Evolutionary conservation across 2,888 invertebrate genomes (phyloP).

Genomic region (Anorthoa munda): DNA sequence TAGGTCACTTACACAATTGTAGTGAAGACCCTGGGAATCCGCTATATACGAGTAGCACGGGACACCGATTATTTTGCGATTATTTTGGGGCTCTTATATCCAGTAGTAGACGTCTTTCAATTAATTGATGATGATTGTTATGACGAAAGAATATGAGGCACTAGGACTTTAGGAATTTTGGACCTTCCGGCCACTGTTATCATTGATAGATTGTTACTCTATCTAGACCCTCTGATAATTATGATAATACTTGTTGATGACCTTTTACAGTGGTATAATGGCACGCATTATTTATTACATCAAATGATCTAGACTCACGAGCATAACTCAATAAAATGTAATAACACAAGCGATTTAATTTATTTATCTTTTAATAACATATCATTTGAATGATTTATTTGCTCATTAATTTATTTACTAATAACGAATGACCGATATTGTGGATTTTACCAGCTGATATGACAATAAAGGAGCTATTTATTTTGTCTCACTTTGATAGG

Average conservation of each 20-base stretch:
- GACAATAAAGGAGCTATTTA: neutral
- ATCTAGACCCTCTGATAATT: too few species aligned
- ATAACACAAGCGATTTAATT: conserved; percentile 24
- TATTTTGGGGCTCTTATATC: too few species aligned
- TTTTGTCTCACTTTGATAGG: neutral
- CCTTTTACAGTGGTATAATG: neutral
- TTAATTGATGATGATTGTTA: too few species aligned
- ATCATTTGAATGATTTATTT: conserved; percentile 31
- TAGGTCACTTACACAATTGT: too few species aligned
- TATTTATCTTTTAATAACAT: conserved; percentile 33
- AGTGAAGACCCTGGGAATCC: too few species aligned
- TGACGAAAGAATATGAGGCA: too few species aligned
- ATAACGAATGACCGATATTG: neutral
- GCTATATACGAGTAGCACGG: too few species aligned
- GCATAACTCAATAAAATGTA: conserved; percentile 30
- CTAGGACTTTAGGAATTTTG: too few species aligned
- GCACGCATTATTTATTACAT: neutral
- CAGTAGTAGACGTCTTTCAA: too few species aligned
- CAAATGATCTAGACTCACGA: neutral
- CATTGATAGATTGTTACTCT: too few species aligned
- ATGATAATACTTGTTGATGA: neutral
- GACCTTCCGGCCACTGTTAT: too few species aligned
- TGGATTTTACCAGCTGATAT: conserved; percentile 23
- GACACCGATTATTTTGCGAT: too few species aligned
- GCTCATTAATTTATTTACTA: conserved; percentile 1